phyloP scores from a whole-genome alignment of 2,888 invertebrate genomes.

The Dicyrtomina minuta region DNA sequence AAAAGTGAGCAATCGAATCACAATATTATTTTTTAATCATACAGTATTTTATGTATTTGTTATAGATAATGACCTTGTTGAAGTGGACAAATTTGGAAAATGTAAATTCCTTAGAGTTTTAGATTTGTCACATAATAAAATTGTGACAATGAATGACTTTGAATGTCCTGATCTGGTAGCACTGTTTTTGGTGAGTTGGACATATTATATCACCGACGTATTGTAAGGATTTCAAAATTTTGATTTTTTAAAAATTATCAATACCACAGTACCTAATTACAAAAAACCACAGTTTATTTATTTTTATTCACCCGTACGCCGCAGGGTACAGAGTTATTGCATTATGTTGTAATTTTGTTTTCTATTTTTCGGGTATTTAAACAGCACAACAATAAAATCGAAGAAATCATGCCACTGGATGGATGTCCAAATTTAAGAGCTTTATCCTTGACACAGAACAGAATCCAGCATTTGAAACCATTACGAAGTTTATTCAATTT shows the following conservation, averaged over 20 bases:
- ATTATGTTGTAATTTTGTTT: no score
- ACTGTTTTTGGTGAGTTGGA: constrained; percentile 6
- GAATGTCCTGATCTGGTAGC: constrained; percentile 4
- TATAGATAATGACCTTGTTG: constrained; percentile 8
- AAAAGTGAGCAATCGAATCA: no score
- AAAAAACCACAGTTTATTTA: no score
- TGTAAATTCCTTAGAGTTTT: constrained; percentile 6
- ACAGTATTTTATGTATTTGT: no score
- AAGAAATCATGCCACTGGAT: background rate
- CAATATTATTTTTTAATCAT: no score
- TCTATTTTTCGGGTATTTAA: background rate
- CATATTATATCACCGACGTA: no score
- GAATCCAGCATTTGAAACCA: background rate
- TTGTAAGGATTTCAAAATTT: no score
- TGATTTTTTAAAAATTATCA: no score
- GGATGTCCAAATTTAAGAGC: constrained; percentile 15
- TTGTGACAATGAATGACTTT: constrained; percentile 4
- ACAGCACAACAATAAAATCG: constrained; percentile 19
- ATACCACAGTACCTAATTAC: no score
- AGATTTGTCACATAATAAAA: constrained; percentile 20
- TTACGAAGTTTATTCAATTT: background rate
- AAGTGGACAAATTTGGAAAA: constrained; percentile 14
- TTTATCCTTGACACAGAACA: constrained; percentile 16
- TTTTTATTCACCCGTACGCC: no score
- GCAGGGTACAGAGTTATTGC: no score